phyloP scores from a whole-genome alignment of 2,888 invertebrate genomes.

The Drosophila anomalata region DNA sequence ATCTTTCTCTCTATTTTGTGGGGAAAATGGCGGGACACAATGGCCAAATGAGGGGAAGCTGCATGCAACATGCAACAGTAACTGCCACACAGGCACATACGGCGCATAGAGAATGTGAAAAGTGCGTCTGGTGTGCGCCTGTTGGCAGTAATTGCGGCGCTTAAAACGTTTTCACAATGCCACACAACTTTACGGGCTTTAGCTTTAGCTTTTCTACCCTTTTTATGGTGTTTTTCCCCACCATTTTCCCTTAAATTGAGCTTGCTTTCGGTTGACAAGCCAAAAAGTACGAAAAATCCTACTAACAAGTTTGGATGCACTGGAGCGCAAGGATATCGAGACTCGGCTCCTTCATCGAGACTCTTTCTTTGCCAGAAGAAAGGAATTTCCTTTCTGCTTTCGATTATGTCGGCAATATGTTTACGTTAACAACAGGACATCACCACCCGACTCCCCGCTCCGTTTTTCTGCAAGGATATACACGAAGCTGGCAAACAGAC shows the following conservation, averaged over 20 bases:
- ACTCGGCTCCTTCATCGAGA: slow-evolving; percentile 2
- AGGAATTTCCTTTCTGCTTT: slow-evolving; percentile 13
- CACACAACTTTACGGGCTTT: slow-evolving; percentile 17
- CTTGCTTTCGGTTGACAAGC: slow-evolving; percentile 39
- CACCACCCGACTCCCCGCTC: not conserved
- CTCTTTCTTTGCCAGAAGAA: slow-evolving; percentile 20
- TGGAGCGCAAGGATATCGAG: slow-evolving; percentile 29
- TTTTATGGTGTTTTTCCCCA: not conserved
- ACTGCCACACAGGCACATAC: slow-evolving; percentile 6
- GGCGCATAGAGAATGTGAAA: not conserved
- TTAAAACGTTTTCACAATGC: slow-evolving; percentile 43
- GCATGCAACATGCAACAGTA: slow-evolving; percentile 18
- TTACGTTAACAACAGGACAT: slow-evolving; percentile 34
- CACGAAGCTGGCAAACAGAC: slow-evolving; percentile 31
- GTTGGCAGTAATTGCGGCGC: slow-evolving; percentile 67
- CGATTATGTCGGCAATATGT: slow-evolving; percentile 45
- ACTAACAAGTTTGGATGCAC: slow-evolving; percentile 20
- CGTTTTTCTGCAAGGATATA: not conserved
- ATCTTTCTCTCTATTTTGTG: slow-evolving; percentile 5
- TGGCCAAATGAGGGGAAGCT: slow-evolving; percentile 20
- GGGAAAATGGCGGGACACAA: slow-evolving; percentile 9
- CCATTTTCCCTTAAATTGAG: slow-evolving; percentile 38
- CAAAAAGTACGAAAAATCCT: slow-evolving; percentile 22
- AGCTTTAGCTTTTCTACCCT: slow-evolving; percentile 10
- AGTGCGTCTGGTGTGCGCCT: slow-evolving; percentile 49